Conservation (phyloP, 2,113 vertebrate genomes). For the Callipepla californica region DNA sequence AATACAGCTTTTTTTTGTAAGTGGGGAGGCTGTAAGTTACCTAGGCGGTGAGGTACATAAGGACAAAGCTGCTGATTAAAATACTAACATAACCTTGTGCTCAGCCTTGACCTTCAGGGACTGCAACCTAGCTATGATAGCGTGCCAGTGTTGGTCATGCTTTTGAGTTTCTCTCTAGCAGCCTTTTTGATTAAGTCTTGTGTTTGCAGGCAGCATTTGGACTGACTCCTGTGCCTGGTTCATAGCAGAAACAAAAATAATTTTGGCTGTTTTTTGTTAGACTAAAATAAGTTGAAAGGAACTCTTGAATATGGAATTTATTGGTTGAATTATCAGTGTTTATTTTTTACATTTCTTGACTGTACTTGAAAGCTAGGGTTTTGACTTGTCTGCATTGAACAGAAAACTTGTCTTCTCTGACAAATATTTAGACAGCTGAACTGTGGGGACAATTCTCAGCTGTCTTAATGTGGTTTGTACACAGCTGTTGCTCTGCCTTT, state of each 20-base stretch:
- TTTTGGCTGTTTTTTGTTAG: neutral
- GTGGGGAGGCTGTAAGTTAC: neutral
- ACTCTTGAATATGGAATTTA: neutral
- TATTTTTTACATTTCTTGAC: neutral
- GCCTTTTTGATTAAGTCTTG: neutral
- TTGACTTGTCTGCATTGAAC: neutral
- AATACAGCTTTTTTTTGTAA: no score
- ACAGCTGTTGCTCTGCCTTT: neutral
- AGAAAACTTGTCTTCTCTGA: neutral
- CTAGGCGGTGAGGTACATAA: neutral
- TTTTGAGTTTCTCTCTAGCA: neutral
- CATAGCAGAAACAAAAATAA: neutral
- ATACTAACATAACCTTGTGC: neutral
- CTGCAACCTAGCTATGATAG: neutral
- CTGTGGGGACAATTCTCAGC: neutral
- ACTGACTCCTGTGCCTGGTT: neutral
- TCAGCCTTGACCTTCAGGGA: neutral
- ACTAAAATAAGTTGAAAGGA: neutral
- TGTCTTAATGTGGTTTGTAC: rapidly evolving
- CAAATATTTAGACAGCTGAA: neutral
- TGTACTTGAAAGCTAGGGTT: neutral
- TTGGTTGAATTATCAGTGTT: rapidly evolving
- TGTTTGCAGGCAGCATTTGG: neutral
- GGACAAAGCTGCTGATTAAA: neutral
- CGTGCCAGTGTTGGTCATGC: rapidly evolving